Conservation (phyloP, 2,113 vertebrate species). For the Nyctibius bracteatus region DNA sequence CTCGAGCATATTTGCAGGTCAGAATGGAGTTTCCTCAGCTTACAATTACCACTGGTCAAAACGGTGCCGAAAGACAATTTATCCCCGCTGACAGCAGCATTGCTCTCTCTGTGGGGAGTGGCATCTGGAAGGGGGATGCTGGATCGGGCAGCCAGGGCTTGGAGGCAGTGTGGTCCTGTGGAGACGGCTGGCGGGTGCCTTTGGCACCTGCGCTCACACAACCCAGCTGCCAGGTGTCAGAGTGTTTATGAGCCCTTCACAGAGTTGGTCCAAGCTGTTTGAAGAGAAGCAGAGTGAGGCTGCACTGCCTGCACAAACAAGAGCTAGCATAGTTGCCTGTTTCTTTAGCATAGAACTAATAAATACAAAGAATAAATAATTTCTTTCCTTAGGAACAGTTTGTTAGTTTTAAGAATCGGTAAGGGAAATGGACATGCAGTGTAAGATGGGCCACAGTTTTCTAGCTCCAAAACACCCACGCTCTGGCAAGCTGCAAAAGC, state of each 20-base stretch:
- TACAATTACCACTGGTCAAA: neutral
- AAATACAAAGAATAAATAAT: neutral
- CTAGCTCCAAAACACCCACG: neutral
- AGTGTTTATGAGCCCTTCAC: neutral
- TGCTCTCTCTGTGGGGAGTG: accelerated
- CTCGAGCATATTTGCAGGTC: neutral
- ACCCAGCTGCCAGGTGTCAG: neutral
- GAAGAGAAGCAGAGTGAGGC: neutral
- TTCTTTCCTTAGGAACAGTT: neutral
- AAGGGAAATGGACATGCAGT: neutral
- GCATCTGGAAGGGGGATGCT: neutral
- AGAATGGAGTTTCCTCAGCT: neutral
- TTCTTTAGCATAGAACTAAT: neutral
- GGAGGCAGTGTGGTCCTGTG: accelerated
- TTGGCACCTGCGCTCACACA: neutral
- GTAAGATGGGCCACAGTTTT: neutral
- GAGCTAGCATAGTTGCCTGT: neutral
- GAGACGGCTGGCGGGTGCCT: accelerated
- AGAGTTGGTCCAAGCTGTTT: accelerated
- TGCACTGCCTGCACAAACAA: neutral
- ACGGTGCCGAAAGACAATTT: neutral
- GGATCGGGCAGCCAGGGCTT: neutral
- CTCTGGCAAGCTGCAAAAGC: neutral
- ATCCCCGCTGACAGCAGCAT: neutral
- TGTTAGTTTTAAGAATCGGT: neutral